Conservation (phyloP, 2,888 invertebrate genomes). For the Drosophila kambysellisi region DNA sequence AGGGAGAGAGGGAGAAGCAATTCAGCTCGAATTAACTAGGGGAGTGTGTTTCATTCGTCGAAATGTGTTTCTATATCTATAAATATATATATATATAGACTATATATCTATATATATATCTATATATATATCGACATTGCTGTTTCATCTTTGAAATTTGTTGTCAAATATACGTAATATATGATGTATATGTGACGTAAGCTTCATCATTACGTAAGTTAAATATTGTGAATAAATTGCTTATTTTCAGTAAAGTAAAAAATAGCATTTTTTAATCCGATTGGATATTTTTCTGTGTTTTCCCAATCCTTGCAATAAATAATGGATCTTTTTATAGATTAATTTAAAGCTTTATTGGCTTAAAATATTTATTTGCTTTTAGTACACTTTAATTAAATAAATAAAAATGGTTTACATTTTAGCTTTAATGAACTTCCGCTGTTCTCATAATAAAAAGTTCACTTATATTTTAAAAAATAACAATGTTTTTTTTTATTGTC, state of each 20-base stretch:
- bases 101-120: background rate
- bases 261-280: background rate
- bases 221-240: background rate
- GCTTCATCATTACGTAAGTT: background rate
- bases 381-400: background rate
- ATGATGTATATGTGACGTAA: too few species aligned
- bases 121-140: background rate
- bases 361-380: background rate
- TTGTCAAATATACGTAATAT: background rate
- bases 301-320: background rate
- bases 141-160: background rate
- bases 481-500: background rate
- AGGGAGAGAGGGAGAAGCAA: background rate
- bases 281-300: background rate
- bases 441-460: background rate
- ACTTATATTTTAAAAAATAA: background rate
- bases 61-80: conserved; percentile 36
- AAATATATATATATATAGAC: background rate
- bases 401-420: background rate
- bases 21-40: conserved; percentile 49
- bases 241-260: background rate
- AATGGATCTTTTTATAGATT: background rate
- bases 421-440: background rate
- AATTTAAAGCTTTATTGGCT: background rate
- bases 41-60: conserved; percentile 52